Conservation (phyloP, 1,140 invertebrate genomes). For the Himalopsyche phryganea region DNA sequence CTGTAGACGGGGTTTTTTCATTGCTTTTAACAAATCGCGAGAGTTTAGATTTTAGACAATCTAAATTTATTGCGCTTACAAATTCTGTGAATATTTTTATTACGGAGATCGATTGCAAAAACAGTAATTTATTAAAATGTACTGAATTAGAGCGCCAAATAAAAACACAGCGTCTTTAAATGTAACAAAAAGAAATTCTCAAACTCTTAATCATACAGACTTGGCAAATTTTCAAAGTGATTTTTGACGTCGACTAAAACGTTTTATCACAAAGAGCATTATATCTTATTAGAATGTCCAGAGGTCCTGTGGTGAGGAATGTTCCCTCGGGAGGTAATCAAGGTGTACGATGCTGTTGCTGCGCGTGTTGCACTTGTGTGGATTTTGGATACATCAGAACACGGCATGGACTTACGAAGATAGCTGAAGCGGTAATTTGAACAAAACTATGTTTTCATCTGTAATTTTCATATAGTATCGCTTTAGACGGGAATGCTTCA, state of each 20-base stretch:
- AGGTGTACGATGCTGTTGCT: constrained; percentile 68
- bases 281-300: constrained; percentile 27
- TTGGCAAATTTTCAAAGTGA: no score
- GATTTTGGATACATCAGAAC: constrained; percentile 69
- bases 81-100: not conserved
- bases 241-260: no score
- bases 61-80: not conserved
- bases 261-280: no score
- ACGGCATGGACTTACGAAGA: constrained; percentile 67
- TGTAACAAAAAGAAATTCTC: no score
- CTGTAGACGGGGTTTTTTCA: no score
- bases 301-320: constrained; percentile 44
- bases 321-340: constrained; percentile 40
- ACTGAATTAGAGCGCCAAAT: no score
- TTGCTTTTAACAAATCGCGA: no score
- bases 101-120: not conserved
- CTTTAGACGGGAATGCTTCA: no score
- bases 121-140: no score
- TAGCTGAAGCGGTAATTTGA: constrained; percentile 63
- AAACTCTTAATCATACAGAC: no score
- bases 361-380: constrained; percentile 72
- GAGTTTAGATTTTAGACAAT: not conserved
- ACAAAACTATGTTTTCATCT: not conserved
- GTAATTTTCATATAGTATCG: no score
- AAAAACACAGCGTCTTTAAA: no score